Base-by-base conservation (phyloP, 2,888 invertebrate genomes). In the Megalurothrips usitatus region DNA sequence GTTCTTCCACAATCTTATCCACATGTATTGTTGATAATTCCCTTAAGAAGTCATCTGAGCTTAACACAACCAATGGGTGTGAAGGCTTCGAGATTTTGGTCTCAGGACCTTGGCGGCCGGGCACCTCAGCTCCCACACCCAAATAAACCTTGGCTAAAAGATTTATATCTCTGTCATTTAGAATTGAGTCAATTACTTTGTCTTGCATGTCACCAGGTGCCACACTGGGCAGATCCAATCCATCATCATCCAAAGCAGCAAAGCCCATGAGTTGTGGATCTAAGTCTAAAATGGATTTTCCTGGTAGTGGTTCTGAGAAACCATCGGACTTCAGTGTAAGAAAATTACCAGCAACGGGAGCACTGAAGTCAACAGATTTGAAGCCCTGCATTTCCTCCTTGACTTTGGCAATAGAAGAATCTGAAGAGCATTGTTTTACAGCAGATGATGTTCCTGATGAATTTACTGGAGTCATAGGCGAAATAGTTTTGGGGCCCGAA, bases 111-210 rank as follows among this genome's bases (percentile, higher is more conserved):
- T 83, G 11, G 79, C 63, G 43, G 14, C 47, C 26, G 1, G 81
- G 82, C 83, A 85, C 83, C 82, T 86, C 85, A 48, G 86, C 84
- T 85, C 89, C 86, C 63, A 91, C 89, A 80, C 89, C 88, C 83
- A 90, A 90, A 84, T 91, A 93, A 80, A 93, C 91, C 78, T 88
- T 89, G 0, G 90, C 87, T 80, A 93, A 85, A 43, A 94, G 87
- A 85, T 90, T 91, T 0, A 91, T 88, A 84, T 94, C 93, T 28
- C 90, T 89, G 0, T 89, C 88, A 81, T 91, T 90, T 0, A 93
- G 86, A 82, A 94, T 93, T 68, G 91, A 90, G 49, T 93, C 92
- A 68, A 93, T 92, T 0, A 93, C 88, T 78, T 89, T 88, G 63
- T 83, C 81, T 23, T 43, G 78, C 26, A 52, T 26, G 48, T 79